Evolutionary conservation across 2,113 vertebrate species (phyloP), one percentile per base, ranked within the genome.

Genomic region (Oryzias melastigma): DNA sequence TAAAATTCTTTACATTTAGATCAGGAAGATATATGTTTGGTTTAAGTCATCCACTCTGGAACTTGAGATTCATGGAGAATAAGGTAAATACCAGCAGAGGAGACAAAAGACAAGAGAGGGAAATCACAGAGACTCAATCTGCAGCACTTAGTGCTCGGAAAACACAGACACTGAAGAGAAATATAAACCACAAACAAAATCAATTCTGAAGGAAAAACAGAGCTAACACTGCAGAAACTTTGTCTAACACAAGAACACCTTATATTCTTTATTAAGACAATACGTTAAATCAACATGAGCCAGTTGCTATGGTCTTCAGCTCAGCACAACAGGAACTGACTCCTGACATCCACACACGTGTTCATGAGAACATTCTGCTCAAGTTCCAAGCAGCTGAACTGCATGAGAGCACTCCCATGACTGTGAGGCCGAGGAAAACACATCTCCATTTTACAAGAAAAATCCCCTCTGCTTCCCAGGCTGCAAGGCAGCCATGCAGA

Each of bases 61-160:
- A 81, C 8, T 40, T 25, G 48, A 64, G 46, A 58, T 59, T 71
- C 43, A 75, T 45, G 47, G 43, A 65, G 62, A 25, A 76, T 64
- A 65, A 68, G 68, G 29, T 20, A 48, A 57, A 51, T 24, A 47
- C 25, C 68, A 69, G 65, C 65, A 75, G 17, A 25, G 10, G 75
- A 69, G 44, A 75, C 64, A 54, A 86, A 76, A 70, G 35, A 62
- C 44, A 55, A 63, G 67, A 75, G 63, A 52, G 52, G 52, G 67
- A 77, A 74, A 75, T 81, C 71, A 63, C 71, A 52, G 55, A 52
- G 72, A 67, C 82, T 78, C 72, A 82, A 74, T 78, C 77, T 79
- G 75, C 77, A 67, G 67, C 52, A 61, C 70, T 75, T 72, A 81
- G 65, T 68, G 60, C 55, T 48, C 19, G 64, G 69, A 77, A 75